Conservation (phyloP, 2,888 invertebrate genomes). For the Ennomos quercinarius region DNA sequence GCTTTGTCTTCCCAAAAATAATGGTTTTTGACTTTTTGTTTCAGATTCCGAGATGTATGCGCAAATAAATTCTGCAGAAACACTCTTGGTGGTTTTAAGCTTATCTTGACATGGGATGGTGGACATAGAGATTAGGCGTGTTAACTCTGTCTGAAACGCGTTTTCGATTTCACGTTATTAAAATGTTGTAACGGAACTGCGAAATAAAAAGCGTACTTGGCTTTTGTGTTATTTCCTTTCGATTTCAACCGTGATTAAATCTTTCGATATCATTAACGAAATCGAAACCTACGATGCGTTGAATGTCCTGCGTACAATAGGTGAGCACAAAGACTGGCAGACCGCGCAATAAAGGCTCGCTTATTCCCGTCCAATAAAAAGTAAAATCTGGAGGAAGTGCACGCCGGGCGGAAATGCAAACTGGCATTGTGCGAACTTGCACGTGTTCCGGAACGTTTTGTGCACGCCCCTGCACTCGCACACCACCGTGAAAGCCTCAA, state of each 20-base stretch:
- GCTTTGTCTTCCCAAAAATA: constrained; percentile 69
- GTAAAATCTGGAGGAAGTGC: constrained; percentile 84
- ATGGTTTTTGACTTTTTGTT: constrained; percentile 76
- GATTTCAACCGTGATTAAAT: constrained; percentile 76
- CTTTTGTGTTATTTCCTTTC: constrained; percentile 70
- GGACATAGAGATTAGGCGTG: constrained; percentile 68
- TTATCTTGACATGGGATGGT: constrained; percentile 65
- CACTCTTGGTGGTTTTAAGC: constrained; percentile 55
- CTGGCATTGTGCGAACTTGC: constrained; percentile 82
- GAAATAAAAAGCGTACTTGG: constrained; percentile 42
- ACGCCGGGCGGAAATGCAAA: constrained; percentile 84
- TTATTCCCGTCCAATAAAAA: constrained; percentile 68
- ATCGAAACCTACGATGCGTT: constrained; percentile 84
- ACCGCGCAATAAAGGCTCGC: constrained; percentile 73
- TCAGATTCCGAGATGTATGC: constrained; percentile 65
- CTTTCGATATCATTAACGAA: constrained; percentile 83
- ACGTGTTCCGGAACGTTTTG: constrained; percentile 83
- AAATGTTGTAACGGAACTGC: constrained; percentile 47
- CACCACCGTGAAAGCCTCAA: constrained; percentile 26
- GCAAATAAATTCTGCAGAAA: constrained; percentile 77
- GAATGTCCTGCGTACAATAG: constrained; percentile 78
- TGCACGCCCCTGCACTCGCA: constrained; percentile 65
- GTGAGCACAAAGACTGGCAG: constrained; percentile 72
- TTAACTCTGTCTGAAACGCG: constrained; percentile 61
- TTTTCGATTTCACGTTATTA: constrained; percentile 58